Conservation (phyloP, 2,797 vertebrate species). For the Tapirus indicus region DNA sequence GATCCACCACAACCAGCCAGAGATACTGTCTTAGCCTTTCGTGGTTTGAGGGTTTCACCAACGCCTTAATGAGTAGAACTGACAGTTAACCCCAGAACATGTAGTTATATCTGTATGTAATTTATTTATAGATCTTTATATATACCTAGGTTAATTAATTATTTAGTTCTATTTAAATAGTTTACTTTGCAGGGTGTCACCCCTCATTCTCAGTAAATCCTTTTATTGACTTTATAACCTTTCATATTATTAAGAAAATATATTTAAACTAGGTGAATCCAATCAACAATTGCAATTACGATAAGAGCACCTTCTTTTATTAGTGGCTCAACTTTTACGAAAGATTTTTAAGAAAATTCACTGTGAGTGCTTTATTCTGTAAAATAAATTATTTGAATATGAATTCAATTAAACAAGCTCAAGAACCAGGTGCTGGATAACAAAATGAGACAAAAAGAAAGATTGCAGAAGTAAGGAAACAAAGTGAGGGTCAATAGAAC, state of each 20-base stretch:
- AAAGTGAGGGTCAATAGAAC: neutral
- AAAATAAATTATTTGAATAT: conserved; percentile 7
- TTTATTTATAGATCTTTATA: neutral
- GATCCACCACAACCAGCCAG: neutral
- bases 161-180: neutral
- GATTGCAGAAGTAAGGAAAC: neutral
- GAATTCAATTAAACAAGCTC: conserved; percentile 27
- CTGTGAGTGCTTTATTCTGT: neutral
- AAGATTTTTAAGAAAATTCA: neutral
- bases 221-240: neutral
- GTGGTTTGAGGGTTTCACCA: neutral
- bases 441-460: neutral
- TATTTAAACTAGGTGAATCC: neutral
- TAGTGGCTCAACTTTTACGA: neutral
- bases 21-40: neutral
- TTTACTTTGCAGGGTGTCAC: neutral
- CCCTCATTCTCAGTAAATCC: neutral
- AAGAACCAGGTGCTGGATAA: neutral
- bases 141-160: neutral
- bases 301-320: conserved; percentile 10
- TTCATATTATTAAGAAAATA: neutral
- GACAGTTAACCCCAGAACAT: neutral
- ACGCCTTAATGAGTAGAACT: neutral
- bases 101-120: neutral
- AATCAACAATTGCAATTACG: conserved; percentile 6